Evolutionary conservation across 1,140 invertebrate genomes (phyloP), one percentile per base, ranked within the genome.

Genomic region (Reticulitermes speratus): DNA sequence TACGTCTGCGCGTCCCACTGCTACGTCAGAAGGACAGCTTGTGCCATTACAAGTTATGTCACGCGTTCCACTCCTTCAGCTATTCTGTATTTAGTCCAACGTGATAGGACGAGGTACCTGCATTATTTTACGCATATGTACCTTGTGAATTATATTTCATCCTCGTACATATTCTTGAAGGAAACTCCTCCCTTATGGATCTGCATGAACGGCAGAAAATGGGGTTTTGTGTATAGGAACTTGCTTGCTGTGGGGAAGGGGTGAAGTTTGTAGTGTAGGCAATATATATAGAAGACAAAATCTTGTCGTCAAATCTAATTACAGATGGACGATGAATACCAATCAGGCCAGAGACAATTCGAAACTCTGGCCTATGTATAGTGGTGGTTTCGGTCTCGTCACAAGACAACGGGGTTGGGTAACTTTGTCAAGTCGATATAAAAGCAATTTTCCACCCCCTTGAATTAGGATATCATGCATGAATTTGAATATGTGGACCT

Each of bases 221-320:
- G 65, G 65, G 65, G 25, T 65, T 65, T 23, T 65, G 21, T 23
- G 19, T 65, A 25, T 65, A 65, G 59, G 16, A 65, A 65, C 5
- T 12, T 75, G 65, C n/a, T 75, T 75, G 65, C 25, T 30, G n/a
- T 14, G 25, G n/a, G n/a, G 65, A 65, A 25, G 5, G 25, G 6
- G 7, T 30, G 65, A 75, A 75, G n/a, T 75, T 75, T 75, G 65
- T 75, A 75, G 65, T 14, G 65, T 65, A 75, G 65, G 12, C 65
- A 30, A 75, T 75, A 75, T 75, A 8, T 75, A 30, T 75, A 9
- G 65, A 75, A 75, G 65, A 75, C 65, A 75, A 75, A 75, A 75
- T 75, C 65, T 75, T 75, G 65, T 75, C n/a, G 65, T 75, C 65
- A 75, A 75, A 75, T 75, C n/a, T 75, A 75, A 75, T 75, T 75